These are phyloP conservation scores for Ennomos erosarius DNA, from an alignment of 2,888 invertebrate species.

Conservation along the genomic window DNA sequence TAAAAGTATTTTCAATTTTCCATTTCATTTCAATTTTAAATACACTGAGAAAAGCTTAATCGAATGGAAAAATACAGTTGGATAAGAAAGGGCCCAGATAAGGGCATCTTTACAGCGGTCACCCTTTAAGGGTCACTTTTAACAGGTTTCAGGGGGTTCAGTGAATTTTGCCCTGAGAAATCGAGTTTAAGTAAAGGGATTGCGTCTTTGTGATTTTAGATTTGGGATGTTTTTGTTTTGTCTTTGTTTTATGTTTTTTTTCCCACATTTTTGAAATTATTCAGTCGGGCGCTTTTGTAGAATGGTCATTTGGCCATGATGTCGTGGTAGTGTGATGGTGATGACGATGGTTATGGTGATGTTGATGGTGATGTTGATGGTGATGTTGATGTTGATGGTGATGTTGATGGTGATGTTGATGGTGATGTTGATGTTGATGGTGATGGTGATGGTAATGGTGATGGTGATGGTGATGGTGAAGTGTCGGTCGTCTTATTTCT, in stretches of 20 bases:
- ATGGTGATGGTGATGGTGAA: too few species aligned
- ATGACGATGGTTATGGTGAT: too few species aligned
- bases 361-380: too few species aligned
- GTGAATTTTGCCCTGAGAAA: conserved; percentile 45
- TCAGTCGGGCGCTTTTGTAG: too few species aligned
- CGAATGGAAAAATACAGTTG: conserved; percentile 60
- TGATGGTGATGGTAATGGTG: too few species aligned
- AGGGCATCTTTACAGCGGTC: conserved; percentile 54
- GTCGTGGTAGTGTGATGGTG: too few species aligned
- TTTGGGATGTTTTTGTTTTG: conserved; percentile 12
- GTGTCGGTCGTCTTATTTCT: too few species aligned
- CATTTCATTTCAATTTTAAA: conserved; percentile 21
- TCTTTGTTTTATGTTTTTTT: conserved; percentile 8
- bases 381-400: too few species aligned
- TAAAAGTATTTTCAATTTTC: conserved; percentile 30
- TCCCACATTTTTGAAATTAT: not conserved
- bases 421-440: too few species aligned
- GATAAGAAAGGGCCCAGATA: conserved; percentile 57
- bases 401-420: too few species aligned
- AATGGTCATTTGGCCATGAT: too few species aligned
- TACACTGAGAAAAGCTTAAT: conserved; percentile 55
- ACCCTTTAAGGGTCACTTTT: conserved; percentile 51
- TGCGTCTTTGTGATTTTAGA: conserved; percentile 20
- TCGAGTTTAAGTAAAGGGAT: conserved; percentile 41
- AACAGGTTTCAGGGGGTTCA: conserved; percentile 55